A percentile compares a stretch with the other conserved stretches of the same genome.
Evolutionary conservation across 2,797 vertebrate species (phyloP).

Genomic region (Choloepus didactylus): DNA sequence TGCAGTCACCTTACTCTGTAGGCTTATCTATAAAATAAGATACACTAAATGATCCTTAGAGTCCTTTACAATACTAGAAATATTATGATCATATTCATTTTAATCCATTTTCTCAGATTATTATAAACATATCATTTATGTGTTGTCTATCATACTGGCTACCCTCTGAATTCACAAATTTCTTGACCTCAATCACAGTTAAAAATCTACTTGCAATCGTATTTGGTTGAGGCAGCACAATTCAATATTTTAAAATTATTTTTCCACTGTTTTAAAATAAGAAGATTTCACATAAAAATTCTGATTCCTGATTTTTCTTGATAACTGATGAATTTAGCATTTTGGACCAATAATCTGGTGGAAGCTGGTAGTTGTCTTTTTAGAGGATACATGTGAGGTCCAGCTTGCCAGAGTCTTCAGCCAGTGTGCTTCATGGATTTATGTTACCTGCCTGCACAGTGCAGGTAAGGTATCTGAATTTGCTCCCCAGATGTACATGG

Average conservation of each 20-base stretch:
- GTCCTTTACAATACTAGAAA: background rate
- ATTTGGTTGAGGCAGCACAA: background rate
- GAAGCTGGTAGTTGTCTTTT: background rate
- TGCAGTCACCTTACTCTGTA: background rate
- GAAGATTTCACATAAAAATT: background rate
- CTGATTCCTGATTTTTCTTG: conserved; percentile 9
- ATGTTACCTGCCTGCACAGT: background rate
- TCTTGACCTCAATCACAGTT: background rate
- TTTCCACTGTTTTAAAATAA: background rate
- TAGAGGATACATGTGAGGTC: background rate
- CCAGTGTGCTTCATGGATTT: background rate
- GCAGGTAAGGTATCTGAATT: background rate
- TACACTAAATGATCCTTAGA: background rate
- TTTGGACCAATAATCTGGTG: background rate
- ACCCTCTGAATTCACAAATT: background rate
- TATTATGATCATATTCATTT: background rate
- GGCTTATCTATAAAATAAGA: conserved; percentile 15
- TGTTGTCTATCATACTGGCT: background rate
- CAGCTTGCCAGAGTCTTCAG: background rate
- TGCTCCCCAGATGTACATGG: background rate
- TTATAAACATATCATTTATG: background rate
- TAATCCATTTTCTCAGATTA: background rate
- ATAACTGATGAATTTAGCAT: background rate
- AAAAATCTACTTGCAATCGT: background rate
- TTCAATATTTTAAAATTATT: background rate